Conservation (phyloP, 2,113 vertebrate species). For the Phyllostomus hastatus region DNA sequence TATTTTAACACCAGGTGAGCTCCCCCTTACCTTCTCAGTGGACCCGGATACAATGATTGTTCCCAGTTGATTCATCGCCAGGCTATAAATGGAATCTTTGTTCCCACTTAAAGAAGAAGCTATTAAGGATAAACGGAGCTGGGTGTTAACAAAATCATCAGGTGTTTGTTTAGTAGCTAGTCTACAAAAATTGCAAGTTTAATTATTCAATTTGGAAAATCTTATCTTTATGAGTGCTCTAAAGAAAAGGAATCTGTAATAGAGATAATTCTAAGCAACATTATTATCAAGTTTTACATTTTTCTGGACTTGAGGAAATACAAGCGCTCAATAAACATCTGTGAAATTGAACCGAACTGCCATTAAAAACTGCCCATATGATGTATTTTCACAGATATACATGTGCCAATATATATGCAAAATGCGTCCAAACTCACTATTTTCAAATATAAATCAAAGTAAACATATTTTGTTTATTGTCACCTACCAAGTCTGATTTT, state of each 20-base stretch:
- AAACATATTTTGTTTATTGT: background rate
- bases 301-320: background rate
- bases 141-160: slow-evolving; percentile 51
- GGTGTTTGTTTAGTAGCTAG: background rate
- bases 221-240: background rate
- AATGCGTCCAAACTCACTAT: background rate
- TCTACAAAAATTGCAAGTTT: slow-evolving; percentile 25
- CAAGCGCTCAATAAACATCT: background rate
- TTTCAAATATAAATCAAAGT: slow-evolving; percentile 9
- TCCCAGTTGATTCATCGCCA: slow-evolving; percentile 99
- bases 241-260: slow-evolving; percentile 19
- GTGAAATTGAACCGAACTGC: background rate
- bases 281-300: background rate
- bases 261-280: background rate
- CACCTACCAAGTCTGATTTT: background rate
- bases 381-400: background rate
- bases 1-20: background rate
- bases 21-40: slow-evolving; percentile 93
- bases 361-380: background rate
- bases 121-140: slow-evolving; percentile 73
- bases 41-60: slow-evolving; percentile 98
- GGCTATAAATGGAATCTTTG: slow-evolving; percentile 99
- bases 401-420: background rate
- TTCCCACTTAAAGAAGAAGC: slow-evolving; percentile 98
- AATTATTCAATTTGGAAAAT: slow-evolving; percentile 19